Base-by-base conservation (phyloP, 2,113 vertebrate species). In the Cygnus atratus region DNA sequence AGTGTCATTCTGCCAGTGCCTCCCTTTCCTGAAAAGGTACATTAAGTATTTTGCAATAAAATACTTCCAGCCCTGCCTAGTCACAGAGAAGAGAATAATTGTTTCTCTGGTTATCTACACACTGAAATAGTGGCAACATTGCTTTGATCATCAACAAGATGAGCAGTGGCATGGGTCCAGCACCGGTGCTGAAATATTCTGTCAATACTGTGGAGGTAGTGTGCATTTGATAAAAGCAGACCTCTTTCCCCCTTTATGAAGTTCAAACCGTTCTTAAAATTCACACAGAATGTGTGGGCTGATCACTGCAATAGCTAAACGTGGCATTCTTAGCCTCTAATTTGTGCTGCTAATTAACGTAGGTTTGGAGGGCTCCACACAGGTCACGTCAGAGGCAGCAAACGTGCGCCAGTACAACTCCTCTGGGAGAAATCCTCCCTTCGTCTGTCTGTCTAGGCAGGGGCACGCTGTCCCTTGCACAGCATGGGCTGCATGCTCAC, bases 201-300 rank as follows among this genome's bases (percentile, higher is more conserved):
- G 62, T 95, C 66, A 88, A 21, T 75, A 86, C 20, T 50, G 57
- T 74, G 43, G 48, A 16, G 4, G 17, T 57, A 80, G n/a, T 10
- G 18, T 44, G 22, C 33, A 54, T 67, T 88, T 68, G 57, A 26
- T 59, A 68, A 74, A 2, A 65, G 18, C 21, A 63, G 28, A 70
- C 70, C n/a, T 73, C 63, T 55, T 75, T 37, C 24, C 25, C 63
- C 50, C 20, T 87, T 50, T 55, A 52, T 17, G 37, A 25, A 94
- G 67, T 59, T 63, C 48, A 84, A 54, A 76, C 44, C 74, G 15
- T 84, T 91, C 79, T 93, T 92, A 78, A 86, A 91, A 88, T 88
- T 66, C n/a, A 22, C 31, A 77, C 35, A 72, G 52, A 44, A 18
- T 29, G 28, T 0, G 0, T 78, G 57, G 71, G 55, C 39, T 72